These are phyloP conservation scores for Porites australiensis DNA, from an alignment of 64 coral and sea anemone genomes.

Conservation along the genomic window DNA sequence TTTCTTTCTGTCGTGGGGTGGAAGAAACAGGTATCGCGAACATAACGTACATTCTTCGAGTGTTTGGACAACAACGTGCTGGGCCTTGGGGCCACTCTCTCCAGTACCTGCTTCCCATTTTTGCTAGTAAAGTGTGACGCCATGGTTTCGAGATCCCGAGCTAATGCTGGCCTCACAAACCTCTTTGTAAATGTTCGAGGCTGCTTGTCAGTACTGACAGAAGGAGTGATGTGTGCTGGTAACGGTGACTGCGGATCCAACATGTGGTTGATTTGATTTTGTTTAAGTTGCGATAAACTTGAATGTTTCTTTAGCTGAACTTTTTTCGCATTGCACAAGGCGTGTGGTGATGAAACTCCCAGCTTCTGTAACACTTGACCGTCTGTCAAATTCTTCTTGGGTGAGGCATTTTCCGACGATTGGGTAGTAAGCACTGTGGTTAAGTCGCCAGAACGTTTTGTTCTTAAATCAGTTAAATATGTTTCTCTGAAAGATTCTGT, in stretches of 20 bases:
- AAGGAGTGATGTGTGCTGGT: neutral
- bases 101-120: neutral
- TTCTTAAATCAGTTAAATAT: no score
- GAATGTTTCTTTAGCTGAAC: neutral
- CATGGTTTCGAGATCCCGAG: neutral
- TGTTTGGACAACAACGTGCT: conserved; percentile 30
- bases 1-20: conserved; percentile 63
- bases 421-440: neutral
- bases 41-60: neutral
- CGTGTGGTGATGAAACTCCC: neutral
- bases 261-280: neutral
- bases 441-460: neutral
- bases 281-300: neutral
- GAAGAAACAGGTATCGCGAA: conserved; percentile 61
- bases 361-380: neutral
- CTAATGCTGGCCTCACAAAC: neutral
- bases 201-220: neutral
- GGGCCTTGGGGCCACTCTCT: conserved; percentile 23
- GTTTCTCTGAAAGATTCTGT: neutral
- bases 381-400: neutral
- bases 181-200: neutral
- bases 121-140: neutral
- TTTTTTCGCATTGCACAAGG: neutral
- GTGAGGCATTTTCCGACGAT: neutral
- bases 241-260: neutral